Evolutionary conservation across 2,113 vertebrate species (phyloP).

Genomic region (Xenus cinereus): DNA sequence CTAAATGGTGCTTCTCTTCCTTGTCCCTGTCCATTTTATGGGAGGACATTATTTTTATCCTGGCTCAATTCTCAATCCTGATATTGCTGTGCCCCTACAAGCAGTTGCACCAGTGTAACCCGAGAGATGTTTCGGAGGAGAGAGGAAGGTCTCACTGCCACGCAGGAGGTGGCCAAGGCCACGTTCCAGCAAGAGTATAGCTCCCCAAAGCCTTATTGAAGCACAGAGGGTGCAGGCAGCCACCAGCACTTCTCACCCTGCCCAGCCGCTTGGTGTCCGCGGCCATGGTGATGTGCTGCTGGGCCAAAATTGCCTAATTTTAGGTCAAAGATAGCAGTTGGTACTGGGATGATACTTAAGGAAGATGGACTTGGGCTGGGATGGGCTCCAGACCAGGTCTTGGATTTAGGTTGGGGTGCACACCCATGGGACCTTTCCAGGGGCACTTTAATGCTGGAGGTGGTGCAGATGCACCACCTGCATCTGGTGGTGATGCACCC

Average conservation of each 20-base stretch:
- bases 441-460: not conserved
- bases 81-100: not conserved
- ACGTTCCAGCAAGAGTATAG: fast-evolving
- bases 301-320: not conserved
- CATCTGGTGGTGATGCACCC: too few relatives aligned
- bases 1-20: not conserved
- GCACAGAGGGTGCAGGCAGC: not conserved
- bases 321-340: not conserved
- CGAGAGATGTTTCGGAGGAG: not conserved
- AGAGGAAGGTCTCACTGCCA: not conserved
- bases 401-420: fast-evolving
- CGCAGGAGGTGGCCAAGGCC: fast-evolving
- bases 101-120: not conserved
- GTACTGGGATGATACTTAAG: not conserved
- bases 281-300: not conserved
- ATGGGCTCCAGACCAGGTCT: not conserved
- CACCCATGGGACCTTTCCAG: fast-evolving
- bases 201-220: not conserved
- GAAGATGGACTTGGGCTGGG: not conserved
- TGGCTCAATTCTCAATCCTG: not conserved
- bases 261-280: not conserved
- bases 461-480: too few relatives aligned
- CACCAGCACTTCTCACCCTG: not conserved
- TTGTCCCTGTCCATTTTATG: not conserved
- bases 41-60: not conserved